A percentile compares a stretch with the other conserved stretches of the same genome.
These are phyloP conservation scores for Bombus difficillimus DNA, from an alignment of 1,140 invertebrate species.

Conservation along the genomic window DNA sequence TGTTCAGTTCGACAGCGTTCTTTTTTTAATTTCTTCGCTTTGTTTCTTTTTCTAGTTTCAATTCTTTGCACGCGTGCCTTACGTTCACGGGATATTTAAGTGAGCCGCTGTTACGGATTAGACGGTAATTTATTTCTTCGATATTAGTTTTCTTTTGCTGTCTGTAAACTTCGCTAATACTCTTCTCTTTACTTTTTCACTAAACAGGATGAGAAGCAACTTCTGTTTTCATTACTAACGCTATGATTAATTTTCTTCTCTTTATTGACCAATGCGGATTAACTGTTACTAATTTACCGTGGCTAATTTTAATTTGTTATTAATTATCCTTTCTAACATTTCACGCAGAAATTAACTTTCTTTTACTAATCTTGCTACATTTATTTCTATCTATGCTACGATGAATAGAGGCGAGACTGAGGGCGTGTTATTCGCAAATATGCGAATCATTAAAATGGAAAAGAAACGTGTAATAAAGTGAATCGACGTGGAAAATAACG, in stretches of 20 bases:
- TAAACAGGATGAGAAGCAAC: no score
- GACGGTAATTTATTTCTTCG: slow-evolving; percentile 12
- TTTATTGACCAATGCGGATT: not conserved
- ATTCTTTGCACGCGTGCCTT: not conserved
- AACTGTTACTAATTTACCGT: not conserved
- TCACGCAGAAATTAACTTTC: not conserved
- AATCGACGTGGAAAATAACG: not conserved
- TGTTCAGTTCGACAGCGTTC: not conserved
- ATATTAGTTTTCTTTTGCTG: not conserved
- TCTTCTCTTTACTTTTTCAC: no score
- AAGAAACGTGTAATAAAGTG: no score
- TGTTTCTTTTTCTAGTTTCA: slow-evolving; percentile 20
- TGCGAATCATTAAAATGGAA: not conserved
- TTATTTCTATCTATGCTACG: not conserved
- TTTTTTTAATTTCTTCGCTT: not conserved
- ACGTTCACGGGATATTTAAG: not conserved
- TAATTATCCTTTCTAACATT: not conserved
- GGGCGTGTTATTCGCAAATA: no score
- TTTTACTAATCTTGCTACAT: not conserved
- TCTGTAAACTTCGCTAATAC: not conserved
- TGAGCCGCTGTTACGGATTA: not conserved
- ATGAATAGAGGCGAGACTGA: not conserved
- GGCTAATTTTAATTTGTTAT: not conserved
- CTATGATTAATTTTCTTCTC: no score
- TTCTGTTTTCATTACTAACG: no score